Conservation (phyloP, 2,113 vertebrate genomes). For the Channa argus region DNA sequence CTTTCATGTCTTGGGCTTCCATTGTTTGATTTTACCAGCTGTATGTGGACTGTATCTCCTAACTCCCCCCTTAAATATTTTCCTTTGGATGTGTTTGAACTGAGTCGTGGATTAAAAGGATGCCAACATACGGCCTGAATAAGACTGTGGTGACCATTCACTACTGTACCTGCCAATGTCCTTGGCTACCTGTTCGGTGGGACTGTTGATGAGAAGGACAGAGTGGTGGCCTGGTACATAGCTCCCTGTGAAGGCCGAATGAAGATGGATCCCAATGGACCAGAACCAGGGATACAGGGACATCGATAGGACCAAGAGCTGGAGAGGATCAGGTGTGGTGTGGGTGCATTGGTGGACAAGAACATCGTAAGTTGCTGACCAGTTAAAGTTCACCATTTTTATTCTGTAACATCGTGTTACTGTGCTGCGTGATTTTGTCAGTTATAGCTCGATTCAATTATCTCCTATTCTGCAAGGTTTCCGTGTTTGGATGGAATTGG, state of each 20-base stretch:
- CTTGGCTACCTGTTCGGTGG: constrained; percentile 87
- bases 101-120: no score
- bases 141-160: neutral
- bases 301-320: constrained; percentile 80
- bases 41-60: no score
- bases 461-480: constrained; percentile 36
- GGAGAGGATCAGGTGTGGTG: constrained; percentile 1
- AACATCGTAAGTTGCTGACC: neutral
- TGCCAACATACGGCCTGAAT: no score
- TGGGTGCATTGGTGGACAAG: neutral
- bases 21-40: no score
- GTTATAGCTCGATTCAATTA: constrained; percentile 60
- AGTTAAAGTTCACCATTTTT: no score
- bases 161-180: constrained; percentile 88
- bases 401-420: no score
- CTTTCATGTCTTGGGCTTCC: no score
- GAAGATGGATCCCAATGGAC: constrained; percentile 80
- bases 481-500: constrained; percentile 54
- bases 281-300: constrained; percentile 81
- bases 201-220: constrained; percentile 87
- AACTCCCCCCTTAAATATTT: neutral
- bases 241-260: constrained; percentile 80
- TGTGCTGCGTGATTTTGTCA: no score
- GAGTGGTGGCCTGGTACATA: constrained; percentile 86
- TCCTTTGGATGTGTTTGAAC: no score